Evolutionary conservation across 2,888 invertebrate species (phyloP).

Genomic region (Dexiosoma caninum): DNA sequence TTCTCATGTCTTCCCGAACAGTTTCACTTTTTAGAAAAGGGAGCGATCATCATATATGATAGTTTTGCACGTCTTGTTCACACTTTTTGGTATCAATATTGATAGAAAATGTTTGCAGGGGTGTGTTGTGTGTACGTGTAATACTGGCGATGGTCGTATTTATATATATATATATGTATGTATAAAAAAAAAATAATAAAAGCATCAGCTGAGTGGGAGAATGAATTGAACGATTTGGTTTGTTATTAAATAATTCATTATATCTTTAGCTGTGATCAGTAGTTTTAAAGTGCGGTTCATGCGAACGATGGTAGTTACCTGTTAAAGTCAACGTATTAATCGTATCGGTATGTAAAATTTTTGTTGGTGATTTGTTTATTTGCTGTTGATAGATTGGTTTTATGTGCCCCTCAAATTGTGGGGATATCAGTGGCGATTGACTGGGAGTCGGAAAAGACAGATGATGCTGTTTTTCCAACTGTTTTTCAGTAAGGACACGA

Average conservation of each 20-base stretch:
- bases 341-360: slow-evolving; percentile 12
- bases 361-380: slow-evolving; percentile 49
- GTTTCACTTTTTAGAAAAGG: too few relatives aligned
- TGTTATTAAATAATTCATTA: neutral
- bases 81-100: too few relatives aligned
- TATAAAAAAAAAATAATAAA: too few relatives aligned
- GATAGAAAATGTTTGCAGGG: too few relatives aligned
- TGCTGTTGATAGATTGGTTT: slow-evolving; percentile 21
- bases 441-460: slow-evolving; percentile 66
- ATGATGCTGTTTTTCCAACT: slow-evolving; percentile 73
- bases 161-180: too few relatives aligned
- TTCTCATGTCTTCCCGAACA: too few relatives aligned
- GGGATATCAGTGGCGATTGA: slow-evolving; percentile 53
- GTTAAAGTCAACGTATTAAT: slow-evolving; percentile 35
- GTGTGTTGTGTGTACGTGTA: too few relatives aligned
- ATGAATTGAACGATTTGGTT: neutral
- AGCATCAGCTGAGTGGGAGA: neutral
- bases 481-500: slow-evolving; percentile 76
- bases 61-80: too few relatives aligned
- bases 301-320: slow-evolving; percentile 58
- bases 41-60: too few relatives aligned
- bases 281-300: slow-evolving; percentile 18
- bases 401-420: slow-evolving; percentile 38
- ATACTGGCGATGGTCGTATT: too few relatives aligned
- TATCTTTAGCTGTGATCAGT: slow-evolving; percentile 13